These are phyloP conservation scores for Leptoclinus maculatus DNA, from an alignment of 2,797 vertebrate species.

Conservation along the genomic window DNA sequence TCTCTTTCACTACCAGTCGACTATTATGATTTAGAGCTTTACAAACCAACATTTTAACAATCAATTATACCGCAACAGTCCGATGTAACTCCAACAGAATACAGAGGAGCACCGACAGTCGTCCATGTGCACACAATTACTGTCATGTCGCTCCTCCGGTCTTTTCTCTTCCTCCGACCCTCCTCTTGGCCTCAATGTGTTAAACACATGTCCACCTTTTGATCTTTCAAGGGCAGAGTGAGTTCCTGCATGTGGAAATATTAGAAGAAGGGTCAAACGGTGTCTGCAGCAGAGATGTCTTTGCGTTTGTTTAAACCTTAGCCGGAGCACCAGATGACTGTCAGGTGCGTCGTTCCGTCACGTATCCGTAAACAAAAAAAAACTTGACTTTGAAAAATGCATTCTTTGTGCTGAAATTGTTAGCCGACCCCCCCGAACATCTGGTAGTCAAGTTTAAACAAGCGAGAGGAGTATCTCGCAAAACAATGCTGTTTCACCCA, in stretches of 20 bases:
- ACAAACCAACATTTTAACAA: constrained; percentile 28
- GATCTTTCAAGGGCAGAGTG: constrained; percentile 49
- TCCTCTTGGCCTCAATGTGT: constrained; percentile 64
- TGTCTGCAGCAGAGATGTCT: constrained; percentile 28
- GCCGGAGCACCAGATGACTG: constrained; percentile 27
- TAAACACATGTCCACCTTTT: constrained; percentile 71
- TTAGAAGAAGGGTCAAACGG: constrained; percentile 59
- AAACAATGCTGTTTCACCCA: constrained; percentile 29
- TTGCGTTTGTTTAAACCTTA: constrained; percentile 24
- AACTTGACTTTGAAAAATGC: background rate
- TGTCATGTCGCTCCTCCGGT: constrained; percentile 46
- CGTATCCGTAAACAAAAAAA: background rate
- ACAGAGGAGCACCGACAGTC: constrained; percentile 12
- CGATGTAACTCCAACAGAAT: constrained; percentile 10
- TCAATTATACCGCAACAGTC: constrained; percentile 20
- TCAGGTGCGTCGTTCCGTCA: constrained; percentile 32
- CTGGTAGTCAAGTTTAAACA: constrained; percentile 40
- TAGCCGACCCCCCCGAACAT: constrained; percentile 25
- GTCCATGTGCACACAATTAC: constrained; percentile 62
- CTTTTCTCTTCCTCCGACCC: constrained; percentile 25
- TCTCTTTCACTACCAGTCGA: background rate
- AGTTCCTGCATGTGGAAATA: constrained; percentile 62
- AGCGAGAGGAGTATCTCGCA: background rate
- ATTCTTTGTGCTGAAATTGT: constrained; percentile 26
- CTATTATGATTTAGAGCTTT: background rate